phyloP scores from a whole-genome alignment of 2,888 invertebrate species.

The Stratiomys singularior region DNA sequence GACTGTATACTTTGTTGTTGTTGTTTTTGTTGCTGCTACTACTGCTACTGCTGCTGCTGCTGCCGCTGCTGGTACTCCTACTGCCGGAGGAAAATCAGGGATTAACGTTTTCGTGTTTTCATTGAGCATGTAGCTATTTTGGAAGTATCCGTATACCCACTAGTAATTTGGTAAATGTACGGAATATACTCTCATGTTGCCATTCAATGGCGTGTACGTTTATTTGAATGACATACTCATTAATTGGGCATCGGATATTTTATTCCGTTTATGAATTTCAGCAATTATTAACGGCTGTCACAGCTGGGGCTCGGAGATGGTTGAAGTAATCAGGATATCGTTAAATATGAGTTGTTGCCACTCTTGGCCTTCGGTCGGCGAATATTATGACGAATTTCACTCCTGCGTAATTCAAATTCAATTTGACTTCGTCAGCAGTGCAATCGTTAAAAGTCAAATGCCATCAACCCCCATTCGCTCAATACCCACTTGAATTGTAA shows the following conservation, averaged over 20 bases:
- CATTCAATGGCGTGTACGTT: slow-evolving; percentile 39
- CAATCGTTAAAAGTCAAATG: background rate
- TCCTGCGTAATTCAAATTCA: too few relatives aligned
- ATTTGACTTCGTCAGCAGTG: too few relatives aligned
- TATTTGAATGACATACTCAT: slow-evolving; percentile 41
- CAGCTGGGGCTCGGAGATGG: background rate
- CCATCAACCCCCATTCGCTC: background rate
- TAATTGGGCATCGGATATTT: slow-evolving; percentile 39
- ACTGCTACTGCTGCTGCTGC: slow-evolving; percentile 23
- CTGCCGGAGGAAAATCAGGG: slow-evolving; percentile 41
- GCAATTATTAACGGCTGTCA: slow-evolving; percentile 8
- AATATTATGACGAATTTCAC: too few relatives aligned
- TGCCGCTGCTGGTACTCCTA: slow-evolving; percentile 21
- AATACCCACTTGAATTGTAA: background rate
- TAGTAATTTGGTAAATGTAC: slow-evolving; percentile 38
- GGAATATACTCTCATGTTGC: slow-evolving; percentile 37
- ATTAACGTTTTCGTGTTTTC: slow-evolving; percentile 46
- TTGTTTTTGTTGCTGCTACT: slow-evolving; percentile 27
- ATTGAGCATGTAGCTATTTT: slow-evolving; percentile 45
- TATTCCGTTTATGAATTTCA: slow-evolving; percentile 38
- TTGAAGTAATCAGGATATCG: background rate
- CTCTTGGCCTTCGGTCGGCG: too few relatives aligned
- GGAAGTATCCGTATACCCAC: slow-evolving; percentile 31
- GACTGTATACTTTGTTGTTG: slow-evolving; percentile 26
- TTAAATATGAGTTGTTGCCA: too few relatives aligned